phyloP scores from a whole-genome alignment of 1,140 invertebrate genomes.

The Drosophila saltans region DNA sequence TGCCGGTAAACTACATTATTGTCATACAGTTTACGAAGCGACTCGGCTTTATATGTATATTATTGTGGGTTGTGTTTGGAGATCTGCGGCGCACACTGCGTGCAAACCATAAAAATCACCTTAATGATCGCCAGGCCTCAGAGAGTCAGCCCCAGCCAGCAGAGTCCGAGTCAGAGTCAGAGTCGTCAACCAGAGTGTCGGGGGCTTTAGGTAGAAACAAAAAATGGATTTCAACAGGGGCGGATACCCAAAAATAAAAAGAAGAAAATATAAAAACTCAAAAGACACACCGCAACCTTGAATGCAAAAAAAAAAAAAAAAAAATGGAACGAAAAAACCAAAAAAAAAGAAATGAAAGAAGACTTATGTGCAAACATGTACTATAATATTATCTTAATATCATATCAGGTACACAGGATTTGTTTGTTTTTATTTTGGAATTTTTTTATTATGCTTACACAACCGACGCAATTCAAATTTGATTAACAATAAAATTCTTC shows the following conservation, averaged over 20 bases:
- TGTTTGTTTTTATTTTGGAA: not conserved
- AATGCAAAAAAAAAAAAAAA: not conserved
- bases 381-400: not conserved
- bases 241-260: slow-evolving; percentile 27
- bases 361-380: not conserved
- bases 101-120: slow-evolving; percentile 60
- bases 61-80: slow-evolving; percentile 39
- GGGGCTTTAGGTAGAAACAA: slow-evolving; percentile 7
- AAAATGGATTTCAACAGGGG: slow-evolving; percentile 26
- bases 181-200: slow-evolving; percentile 15
- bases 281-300: slow-evolving; percentile 28
- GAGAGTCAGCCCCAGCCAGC: slow-evolving; percentile 15
- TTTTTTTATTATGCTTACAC: slow-evolving; percentile 9
- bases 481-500: not conserved
- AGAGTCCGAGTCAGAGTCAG: slow-evolving; percentile 27
- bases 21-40: slow-evolving; percentile 10
- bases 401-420: slow-evolving; percentile 3
- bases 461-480: slow-evolving; percentile 10
- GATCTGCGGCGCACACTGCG: slow-evolving; percentile 21
- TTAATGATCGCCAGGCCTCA: slow-evolving; percentile 35
- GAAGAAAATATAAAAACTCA: not conserved
- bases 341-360: not conserved
- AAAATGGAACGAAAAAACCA: not conserved
- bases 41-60: not conserved
- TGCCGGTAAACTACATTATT: slow-evolving; percentile 19